These are phyloP conservation scores for Agriotes lineatus DNA, from an alignment of 2,888 invertebrate species.

Conservation along the genomic window DNA sequence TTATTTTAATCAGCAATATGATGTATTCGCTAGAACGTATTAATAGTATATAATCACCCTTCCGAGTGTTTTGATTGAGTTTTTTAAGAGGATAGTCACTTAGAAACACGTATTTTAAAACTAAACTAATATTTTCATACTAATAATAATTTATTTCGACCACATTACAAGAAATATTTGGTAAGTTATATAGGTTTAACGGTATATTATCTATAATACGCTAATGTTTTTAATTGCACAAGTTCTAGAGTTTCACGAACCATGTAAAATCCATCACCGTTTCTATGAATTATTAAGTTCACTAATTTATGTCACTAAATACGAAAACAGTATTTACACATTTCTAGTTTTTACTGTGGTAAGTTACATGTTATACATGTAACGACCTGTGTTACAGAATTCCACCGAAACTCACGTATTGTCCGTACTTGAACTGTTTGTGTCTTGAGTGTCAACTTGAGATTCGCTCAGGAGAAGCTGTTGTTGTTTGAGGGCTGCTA, in stretches of 20 bases:
- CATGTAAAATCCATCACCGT: slow-evolving; percentile 9
- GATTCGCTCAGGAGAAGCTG: slow-evolving; percentile 66
- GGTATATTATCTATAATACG: background rate
- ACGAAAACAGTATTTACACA: background rate
- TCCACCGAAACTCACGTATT: slow-evolving; percentile 55
- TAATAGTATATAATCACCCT: too few species aligned
- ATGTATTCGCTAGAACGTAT: too few species aligned
- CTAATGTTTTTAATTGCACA: slow-evolving; percentile 1
- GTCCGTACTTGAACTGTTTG: slow-evolving; percentile 63
- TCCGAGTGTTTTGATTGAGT: too few species aligned
- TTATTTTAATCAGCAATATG: too few species aligned
- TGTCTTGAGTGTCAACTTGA: slow-evolving; percentile 65
- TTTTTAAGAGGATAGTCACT: too few species aligned
- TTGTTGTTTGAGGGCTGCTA: slow-evolving; percentile 73
- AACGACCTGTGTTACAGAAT: background rate
- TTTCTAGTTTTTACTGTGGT: too few species aligned
- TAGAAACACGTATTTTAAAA: too few species aligned
- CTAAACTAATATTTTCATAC: too few species aligned
- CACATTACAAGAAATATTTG: slow-evolving; percentile 28
- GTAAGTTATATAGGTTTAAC: slow-evolving; percentile 24
- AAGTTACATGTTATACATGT: too few species aligned
- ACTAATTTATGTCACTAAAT: background rate
- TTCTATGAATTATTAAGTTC: background rate
- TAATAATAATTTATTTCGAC: slow-evolving; percentile 16
- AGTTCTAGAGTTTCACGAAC: background rate